Evolutionary conservation across 1,140 invertebrate genomes (phyloP).

Genomic region (Eumaeus atala): DNA sequence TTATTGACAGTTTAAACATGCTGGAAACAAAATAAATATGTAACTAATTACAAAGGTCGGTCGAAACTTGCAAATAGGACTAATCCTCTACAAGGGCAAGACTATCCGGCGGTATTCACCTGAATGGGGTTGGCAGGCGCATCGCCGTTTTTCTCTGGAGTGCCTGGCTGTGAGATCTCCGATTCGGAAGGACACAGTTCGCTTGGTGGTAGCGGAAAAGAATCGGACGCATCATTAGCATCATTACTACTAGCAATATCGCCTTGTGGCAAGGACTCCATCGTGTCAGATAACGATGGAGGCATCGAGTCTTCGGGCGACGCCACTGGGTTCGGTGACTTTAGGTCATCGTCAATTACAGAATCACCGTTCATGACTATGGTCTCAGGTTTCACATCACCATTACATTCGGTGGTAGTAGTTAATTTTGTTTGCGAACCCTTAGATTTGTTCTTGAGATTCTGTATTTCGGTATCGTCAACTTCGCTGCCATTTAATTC

Average conservation of each 20-base stretch:
- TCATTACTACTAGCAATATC: conserved; percentile 17
- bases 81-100: conserved; percentile 64
- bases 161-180: conserved; percentile 20
- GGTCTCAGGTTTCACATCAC: conserved; percentile 18
- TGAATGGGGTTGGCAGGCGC: conserved; percentile 32
- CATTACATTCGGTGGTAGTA: conserved; percentile 15
- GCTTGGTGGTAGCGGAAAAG: conserved; percentile 33
- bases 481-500: conserved; percentile 15
- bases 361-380: conserved; percentile 27
- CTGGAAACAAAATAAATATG: conserved; percentile 55
- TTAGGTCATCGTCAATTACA: background rate
- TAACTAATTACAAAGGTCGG: conserved; percentile 49
- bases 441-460: conserved; percentile 27
- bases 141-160: conserved; percentile 27
- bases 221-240: conserved; percentile 23
- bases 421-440: conserved; percentile 9
- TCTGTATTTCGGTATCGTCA: conserved; percentile 23
- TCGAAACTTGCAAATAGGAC: conserved; percentile 44
- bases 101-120: conserved; percentile 61
- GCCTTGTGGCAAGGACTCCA: conserved; percentile 20
- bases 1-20: conserved; percentile 59
- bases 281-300: conserved; percentile 26
- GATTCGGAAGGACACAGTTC: conserved; percentile 27
- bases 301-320: conserved; percentile 33
- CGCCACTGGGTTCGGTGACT: conserved; percentile 17